Evolutionary conservation across 2,888 invertebrate genomes (phyloP).

Genomic region (Microctonus brassicae): DNA sequence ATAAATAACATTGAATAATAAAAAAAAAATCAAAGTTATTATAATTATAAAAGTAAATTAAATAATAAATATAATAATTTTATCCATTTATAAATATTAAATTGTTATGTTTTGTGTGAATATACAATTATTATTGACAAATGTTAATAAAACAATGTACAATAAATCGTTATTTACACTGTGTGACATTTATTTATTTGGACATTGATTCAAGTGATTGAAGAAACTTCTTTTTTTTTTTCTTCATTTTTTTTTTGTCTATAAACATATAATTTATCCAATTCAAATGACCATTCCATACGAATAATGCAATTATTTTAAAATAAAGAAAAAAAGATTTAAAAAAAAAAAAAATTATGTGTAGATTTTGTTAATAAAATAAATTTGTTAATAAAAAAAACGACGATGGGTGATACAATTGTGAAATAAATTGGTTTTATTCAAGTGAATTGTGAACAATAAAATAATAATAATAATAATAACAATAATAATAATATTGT

Average conservation of each 20-base stretch:
- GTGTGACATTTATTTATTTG: not conserved
- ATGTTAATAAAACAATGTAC: not conserved
- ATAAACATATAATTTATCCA: too few species aligned
- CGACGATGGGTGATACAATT: constrained; percentile 64
- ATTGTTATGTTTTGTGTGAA: not conserved
- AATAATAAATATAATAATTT: not conserved
- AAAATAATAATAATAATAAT: not conserved
- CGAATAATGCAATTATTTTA: too few species aligned
- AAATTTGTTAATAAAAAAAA: constrained; percentile 55
- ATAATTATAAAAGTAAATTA: not conserved
- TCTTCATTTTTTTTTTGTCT: not conserved
- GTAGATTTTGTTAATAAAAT: constrained; percentile 63
- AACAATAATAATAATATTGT: too few species aligned
- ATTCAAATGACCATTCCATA: too few species aligned
- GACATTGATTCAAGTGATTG: not conserved
- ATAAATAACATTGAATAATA: not conserved
- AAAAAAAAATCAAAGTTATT: not conserved
- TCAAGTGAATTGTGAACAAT: constrained; percentile 37
- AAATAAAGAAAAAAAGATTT: not conserved
- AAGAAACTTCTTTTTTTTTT: not conserved
- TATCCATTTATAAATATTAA: too few species aligned
- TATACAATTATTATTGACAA: not conserved
- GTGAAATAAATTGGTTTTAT: constrained; percentile 59
- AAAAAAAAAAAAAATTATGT: constrained; percentile 16
- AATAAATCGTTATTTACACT: not conserved